Evolutionary conservation across 2,888 invertebrate genomes (phyloP).

Genomic region (Caenorhabditis doughertyi): DNA sequence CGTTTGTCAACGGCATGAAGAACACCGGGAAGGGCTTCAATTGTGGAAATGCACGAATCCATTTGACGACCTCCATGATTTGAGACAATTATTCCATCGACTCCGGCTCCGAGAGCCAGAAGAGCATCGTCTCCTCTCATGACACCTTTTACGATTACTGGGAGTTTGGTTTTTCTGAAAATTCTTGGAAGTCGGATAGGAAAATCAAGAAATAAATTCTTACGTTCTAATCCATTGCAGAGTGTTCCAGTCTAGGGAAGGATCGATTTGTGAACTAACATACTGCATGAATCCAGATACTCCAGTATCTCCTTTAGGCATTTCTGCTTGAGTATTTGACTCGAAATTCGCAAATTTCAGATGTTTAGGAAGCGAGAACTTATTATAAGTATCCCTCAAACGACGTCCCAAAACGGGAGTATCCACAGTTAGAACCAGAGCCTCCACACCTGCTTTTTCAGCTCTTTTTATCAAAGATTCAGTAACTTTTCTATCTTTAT

Average conservation of each 20-base stretch:
- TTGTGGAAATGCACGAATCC: conserved; percentile 90
- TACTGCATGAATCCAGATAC: conserved; percentile 90
- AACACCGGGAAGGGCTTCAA: conserved; percentile 79
- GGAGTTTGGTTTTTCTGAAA: conserved; percentile 67
- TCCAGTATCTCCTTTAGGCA: conserved; percentile 84
- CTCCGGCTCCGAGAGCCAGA: conserved; percentile 88
- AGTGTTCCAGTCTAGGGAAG: conserved; percentile 91
- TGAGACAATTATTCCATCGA: conserved; percentile 91
- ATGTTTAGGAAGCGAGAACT: conserved; percentile 90
- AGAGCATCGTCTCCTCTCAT: conserved; percentile 89
- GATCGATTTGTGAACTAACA: conserved; percentile 89
- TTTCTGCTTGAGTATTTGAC: conserved; percentile 84
- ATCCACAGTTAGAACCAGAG: conserved; percentile 79
- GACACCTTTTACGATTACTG: conserved; percentile 80
- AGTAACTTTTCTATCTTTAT: conserved; percentile 85
- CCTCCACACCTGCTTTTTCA: conserved; percentile 86
- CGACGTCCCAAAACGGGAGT: conserved; percentile 88
- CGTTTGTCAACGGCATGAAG: conserved; percentile 70
- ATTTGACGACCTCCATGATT: conserved; percentile 94
- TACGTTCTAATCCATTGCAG: conserved; percentile 87
- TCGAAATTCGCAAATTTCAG: conserved; percentile 84
- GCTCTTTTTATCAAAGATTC: conserved; percentile 87
- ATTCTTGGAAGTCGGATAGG: not conserved
- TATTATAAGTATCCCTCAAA: conserved; percentile 90
- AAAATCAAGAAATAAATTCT: not conserved